Evolutionary conservation across 2,888 invertebrate species (phyloP), one percentile per base, ranked within the genome.

Genomic region (Drosophila kanekoi): DNA sequence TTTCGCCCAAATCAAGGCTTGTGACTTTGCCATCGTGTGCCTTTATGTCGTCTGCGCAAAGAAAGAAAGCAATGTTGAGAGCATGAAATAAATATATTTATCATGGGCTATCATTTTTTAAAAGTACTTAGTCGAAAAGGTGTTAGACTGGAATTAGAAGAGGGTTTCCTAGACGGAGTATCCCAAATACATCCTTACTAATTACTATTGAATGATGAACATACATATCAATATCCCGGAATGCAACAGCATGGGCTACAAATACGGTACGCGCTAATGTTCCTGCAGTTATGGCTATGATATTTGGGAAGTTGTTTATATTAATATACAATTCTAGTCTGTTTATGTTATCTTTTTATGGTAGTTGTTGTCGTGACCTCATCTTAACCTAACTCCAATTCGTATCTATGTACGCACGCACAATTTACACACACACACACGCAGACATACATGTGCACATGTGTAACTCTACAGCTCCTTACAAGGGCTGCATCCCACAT

Each of bases 1-100:
- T 93, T 75, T 92, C 92, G 43, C 93, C 93, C 54, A 93, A 86
- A 89, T 92, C 93, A 43, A 93, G 86, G 74, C 92, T 91, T 67
- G 91, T 92, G 66, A 93, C 93, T 65, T 90, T 91, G 64, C 89
- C 91, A 81, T 89, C 87, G 80, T 93, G 93, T 71, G 93, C 93
- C 87, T 91, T 91, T 65, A 92, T 92, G 77, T 92, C 92, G 91
- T 92, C 93, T 93, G 5, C 3, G 14, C 16, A n/a, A 3, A 14
- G 38, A n/a, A 3, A 14, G 38, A 38, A 38, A 37, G 2, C 28
- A 28, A 28, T 8, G 8, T 28, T 28, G 2, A 2, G 28, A 8
- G 28, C 8, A 8, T 28, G 8, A 28, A 8, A 28, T 8, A 28
- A 8, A 28, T 28, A 8, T 28, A 8, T 28, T 28, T 2, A 28